phyloP scores from a whole-genome alignment of 2,888 invertebrate species.

The Steinernema scapterisci region DNA sequence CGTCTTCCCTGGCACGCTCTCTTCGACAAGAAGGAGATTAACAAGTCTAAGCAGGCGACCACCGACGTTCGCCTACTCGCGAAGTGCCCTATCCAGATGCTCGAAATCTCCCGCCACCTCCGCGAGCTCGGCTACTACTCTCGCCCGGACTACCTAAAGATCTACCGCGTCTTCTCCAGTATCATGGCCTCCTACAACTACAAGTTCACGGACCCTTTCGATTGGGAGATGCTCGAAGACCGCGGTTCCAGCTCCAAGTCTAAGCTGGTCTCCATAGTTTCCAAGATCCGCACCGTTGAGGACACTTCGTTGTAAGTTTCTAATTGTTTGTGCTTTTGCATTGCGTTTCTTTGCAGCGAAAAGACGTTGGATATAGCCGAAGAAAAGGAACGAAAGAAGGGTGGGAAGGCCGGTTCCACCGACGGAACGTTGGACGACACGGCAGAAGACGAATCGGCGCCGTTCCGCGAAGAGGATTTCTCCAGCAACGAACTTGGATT shows the following conservation, averaged over 20 bases:
- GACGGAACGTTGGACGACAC: slow-evolving; percentile 2
- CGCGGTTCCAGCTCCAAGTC: slow-evolving; percentile 9
- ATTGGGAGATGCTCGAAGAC: slow-evolving; percentile 36
- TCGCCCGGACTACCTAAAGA: slow-evolving; percentile 36
- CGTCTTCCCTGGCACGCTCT: slow-evolving; percentile 42
- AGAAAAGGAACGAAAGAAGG: background rate
- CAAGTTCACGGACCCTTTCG: slow-evolving; percentile 40
- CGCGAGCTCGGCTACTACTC: slow-evolving; percentile 36
- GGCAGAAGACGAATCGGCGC: slow-evolving; percentile 16
- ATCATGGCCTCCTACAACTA: slow-evolving; percentile 34
- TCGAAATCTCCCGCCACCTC: slow-evolving; percentile 48
- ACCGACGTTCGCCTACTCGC: slow-evolving; percentile 47
- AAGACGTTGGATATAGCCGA: slow-evolving; percentile 4
- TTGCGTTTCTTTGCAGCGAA: background rate
- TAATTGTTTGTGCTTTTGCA: background rate
- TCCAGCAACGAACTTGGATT: slow-evolving; percentile 40
- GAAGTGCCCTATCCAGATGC: slow-evolving; percentile 44
- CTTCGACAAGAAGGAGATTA: slow-evolving; percentile 49
- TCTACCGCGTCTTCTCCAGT: slow-evolving; percentile 32
- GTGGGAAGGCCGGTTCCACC: no score
- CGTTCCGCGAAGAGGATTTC: slow-evolving; percentile 33
- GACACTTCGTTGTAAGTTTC: background rate
- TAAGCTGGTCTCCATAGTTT: background rate
- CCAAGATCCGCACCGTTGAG: background rate
- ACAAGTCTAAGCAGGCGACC: slow-evolving; percentile 46